A percentile compares a stretch with the other conserved stretches of the same genome.
Evolutionary conservation across 2,113 vertebrate species (phyloP).

Genomic region (Corythoichthys haematopterus): DNA sequence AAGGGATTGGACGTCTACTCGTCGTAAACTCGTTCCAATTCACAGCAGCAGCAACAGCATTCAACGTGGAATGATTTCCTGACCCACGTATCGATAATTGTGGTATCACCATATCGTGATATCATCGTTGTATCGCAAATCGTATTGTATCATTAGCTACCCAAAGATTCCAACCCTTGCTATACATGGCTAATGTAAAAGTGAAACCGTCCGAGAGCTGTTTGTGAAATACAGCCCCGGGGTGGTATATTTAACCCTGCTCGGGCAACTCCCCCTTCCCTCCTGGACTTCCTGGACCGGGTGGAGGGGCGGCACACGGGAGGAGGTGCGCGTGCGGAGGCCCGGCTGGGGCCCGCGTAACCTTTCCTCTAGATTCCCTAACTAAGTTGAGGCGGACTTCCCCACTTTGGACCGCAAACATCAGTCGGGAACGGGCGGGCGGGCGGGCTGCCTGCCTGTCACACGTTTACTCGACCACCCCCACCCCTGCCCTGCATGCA

Average conservation of each 20-base stretch:
- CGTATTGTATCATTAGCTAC: too few species aligned
- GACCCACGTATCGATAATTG: too few species aligned
- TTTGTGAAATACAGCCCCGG: constrained; percentile 35
- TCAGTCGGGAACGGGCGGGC: constrained; percentile 31
- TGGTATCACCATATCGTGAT: too few species aligned
- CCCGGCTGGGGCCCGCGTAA: constrained; percentile 54
- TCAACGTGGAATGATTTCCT: too few species aligned
- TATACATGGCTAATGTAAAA: neutral
- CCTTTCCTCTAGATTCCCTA: constrained; percentile 68
- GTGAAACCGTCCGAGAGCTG: constrained; percentile 21
- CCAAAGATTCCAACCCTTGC: too few species aligned
- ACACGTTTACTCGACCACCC: constrained; percentile 28
- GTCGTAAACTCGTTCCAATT: too few species aligned
- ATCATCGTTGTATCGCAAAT: too few species aligned
- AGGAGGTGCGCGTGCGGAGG: constrained; percentile 51
- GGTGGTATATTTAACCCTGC: constrained; percentile 61
- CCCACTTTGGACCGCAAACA: constrained; percentile 65
- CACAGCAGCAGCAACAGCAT: too few species aligned
- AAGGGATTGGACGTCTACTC: too few species aligned
- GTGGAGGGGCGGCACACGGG: constrained; percentile 39
- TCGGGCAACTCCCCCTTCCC: constrained; percentile 36
- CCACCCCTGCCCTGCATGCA: constrained; percentile 1
- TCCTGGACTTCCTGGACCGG: constrained; percentile 42
- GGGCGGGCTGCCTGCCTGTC: constrained; percentile 28
- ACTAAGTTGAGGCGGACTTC: constrained; percentile 49